Conservation (phyloP, 2,888 invertebrate species). For the Eustalomyia histrio region DNA sequence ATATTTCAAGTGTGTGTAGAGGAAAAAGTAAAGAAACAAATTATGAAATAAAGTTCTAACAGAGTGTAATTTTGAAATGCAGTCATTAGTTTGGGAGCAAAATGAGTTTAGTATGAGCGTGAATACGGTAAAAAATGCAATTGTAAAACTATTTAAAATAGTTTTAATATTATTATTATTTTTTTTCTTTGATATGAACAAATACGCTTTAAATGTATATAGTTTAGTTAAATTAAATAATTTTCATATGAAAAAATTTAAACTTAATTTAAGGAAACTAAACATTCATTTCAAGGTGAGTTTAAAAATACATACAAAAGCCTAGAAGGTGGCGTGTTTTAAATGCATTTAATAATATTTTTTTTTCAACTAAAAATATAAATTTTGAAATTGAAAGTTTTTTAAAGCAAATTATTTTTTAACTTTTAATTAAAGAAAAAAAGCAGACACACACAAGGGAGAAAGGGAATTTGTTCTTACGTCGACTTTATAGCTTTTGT, state of each 20-base stretch:
- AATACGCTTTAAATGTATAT: not conserved
- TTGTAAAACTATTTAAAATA: slow-evolving; percentile 3
- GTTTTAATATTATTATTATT: slow-evolving; percentile 18
- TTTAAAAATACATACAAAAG: no score
- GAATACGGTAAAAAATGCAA: slow-evolving; percentile 17
- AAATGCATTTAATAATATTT: no score
- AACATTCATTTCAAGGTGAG: no score
- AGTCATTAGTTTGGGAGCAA: slow-evolving; percentile 62
- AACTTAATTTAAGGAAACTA: no score
- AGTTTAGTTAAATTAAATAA: not conserved
- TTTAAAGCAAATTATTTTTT: no score
- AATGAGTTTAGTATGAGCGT: slow-evolving; percentile 19
- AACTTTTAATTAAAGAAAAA: no score
- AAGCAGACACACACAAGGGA: no score
- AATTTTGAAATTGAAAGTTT: no score
- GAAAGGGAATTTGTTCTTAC: no score
- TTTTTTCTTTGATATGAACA: not conserved
- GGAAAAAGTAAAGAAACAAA: slow-evolving; percentile 20
- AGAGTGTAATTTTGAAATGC: slow-evolving; percentile 74
- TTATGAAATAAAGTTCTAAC: slow-evolving; percentile 61
- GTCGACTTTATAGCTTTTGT: no score
- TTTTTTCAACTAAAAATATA: no score
- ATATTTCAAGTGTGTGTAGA: slow-evolving; percentile 10
- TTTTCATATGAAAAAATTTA: not conserved
- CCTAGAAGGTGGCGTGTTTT: no score